Base-by-base conservation (phyloP, 2,797 vertebrate genomes). In the Apodemus agrarius region DNA sequence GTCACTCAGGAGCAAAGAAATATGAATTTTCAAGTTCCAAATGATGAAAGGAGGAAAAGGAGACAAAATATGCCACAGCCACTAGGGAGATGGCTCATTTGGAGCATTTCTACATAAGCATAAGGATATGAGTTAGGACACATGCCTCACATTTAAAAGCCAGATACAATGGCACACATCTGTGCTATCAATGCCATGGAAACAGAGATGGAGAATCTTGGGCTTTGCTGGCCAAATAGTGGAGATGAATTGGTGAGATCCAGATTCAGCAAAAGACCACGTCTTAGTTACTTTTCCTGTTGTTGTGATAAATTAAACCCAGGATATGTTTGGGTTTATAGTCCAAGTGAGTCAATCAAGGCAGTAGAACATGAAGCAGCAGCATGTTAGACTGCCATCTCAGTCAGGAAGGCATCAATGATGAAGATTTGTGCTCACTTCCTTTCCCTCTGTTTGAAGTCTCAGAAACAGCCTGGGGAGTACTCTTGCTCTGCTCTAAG, bases 11-110 rank as follows among this genome's bases (percentile, higher is more conserved):
- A 65, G 1, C 6, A 49, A 10, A 90, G 26, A 74, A 82, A 84
- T 92, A 14, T 96, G 81, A 84, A 76, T 76, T 93, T 82, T 95
- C 6, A 83, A 46, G 49, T 80, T 86, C 81, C 81, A 65, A 34
- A 74, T 37, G 22, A 37, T n/a, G 37, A 61, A 63, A 61, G 43
- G 8, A 34, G 1, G 67, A 89, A 78, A 65, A 80, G 31, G 65
- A 61, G 54, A 72, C 29, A 69, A 29, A 43, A 21, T 61, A 83
- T 17, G 40, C 7, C 37, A 29, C 26, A 82, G 22, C 7, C 22
- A 82, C n/a, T 59, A 40, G 16, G 16, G 67, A 69, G 67, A 69
- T 9, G 67, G 16, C 67, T n/a, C 67, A n/a, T 69, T 21, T 19
- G 2, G n/a, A n/a, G 21, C 67, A 69, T 69, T 69, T n/a, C 16